Percentiles rank a stretch among this genome's conserved stretches.
phyloP scores from a whole-genome alignment of 2,113 vertebrate genomes.

The Origma solitaria region DNA sequence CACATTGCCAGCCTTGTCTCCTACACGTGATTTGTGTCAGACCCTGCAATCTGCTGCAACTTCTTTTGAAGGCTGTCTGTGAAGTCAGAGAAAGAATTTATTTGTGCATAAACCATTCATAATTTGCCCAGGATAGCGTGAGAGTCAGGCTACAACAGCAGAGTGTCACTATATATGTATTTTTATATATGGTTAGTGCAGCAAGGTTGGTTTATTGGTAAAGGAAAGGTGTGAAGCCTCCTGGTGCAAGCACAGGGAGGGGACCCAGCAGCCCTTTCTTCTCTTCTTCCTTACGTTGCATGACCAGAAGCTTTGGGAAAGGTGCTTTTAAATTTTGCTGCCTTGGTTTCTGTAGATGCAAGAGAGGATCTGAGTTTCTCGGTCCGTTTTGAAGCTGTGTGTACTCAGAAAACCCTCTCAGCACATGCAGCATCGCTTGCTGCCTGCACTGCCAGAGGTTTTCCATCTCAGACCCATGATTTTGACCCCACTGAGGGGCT shows the following conservation, averaged over 20 bases:
- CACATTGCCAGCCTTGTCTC: accelerated
- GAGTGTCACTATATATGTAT: not conserved
- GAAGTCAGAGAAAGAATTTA: not conserved
- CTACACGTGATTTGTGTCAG: accelerated
- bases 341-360: not conserved
- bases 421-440: accelerated
- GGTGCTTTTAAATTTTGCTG: not conserved
- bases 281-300: not conserved
- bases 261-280: not conserved
- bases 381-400: not conserved
- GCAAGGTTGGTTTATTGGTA: not conserved
- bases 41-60: not conserved
- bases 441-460: not conserved
- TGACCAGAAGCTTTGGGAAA: not conserved
- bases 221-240: not conserved
- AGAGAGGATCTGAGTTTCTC: not conserved
- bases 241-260: not conserved
- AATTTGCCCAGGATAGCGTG: accelerated
- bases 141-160: not conserved
- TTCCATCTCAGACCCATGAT: not conserved
- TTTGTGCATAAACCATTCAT: not conserved
- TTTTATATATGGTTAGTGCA: not conserved
- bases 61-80: not conserved
- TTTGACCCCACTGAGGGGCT: not conserved
- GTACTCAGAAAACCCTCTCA: not conserved